phyloP scores from a whole-genome alignment of 2,797 vertebrate genomes.

The Hafferia zeledoni region DNA sequence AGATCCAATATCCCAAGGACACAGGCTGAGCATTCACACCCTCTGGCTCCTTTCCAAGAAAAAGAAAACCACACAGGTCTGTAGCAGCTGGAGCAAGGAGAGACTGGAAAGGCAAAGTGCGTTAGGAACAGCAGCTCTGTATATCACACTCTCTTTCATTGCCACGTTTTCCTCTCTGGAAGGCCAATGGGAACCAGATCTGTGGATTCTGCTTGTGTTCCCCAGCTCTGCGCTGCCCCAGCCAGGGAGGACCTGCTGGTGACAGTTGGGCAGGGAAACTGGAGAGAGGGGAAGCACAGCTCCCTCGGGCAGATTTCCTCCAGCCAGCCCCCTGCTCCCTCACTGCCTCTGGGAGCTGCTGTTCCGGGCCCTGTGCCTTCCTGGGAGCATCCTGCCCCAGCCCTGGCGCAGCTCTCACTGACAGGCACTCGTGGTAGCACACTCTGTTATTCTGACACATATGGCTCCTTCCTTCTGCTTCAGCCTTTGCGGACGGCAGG shows the following conservation, averaged over 20 bases:
- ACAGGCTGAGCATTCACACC: background rate
- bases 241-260: background rate
- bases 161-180: background rate
- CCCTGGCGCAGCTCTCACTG: background rate
- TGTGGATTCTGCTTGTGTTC: background rate
- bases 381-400: background rate
- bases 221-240: background rate
- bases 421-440: background rate
- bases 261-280: background rate
- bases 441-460: background rate
- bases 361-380: background rate
- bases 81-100: background rate
- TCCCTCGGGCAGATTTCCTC: background rate
- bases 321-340: background rate
- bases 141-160: background rate
- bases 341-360: background rate
- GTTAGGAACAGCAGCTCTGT: background rate
- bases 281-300: background rate
- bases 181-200: background rate
- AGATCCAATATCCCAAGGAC: background rate
- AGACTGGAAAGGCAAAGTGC: background rate
- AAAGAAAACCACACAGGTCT: background rate
- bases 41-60: background rate
- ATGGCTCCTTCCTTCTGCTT: background rate
- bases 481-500: background rate